A percentile compares a stretch with the other conserved stretches of the same genome.
phyloP scores from a whole-genome alignment of 37 sponge, comb jelly and placozoan genomes.

The Oopsacas minuta region DNA sequence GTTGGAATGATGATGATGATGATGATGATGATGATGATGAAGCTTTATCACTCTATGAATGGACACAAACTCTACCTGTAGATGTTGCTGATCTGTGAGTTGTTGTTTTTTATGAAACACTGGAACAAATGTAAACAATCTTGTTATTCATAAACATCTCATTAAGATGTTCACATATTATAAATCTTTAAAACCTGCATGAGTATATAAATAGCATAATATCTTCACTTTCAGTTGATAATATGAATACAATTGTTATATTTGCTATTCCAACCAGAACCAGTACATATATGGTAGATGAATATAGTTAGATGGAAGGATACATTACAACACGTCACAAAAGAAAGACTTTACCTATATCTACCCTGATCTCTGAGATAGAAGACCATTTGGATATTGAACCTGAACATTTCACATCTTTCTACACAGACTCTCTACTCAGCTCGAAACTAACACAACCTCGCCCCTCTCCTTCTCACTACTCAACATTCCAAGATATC shows the following conservation, averaged over 20 bases:
- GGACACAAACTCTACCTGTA: conserved; percentile 11
- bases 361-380: not conserved
- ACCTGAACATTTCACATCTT: not conserved
- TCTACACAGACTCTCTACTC: not conserved
- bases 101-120: not conserved
- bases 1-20: not conserved
- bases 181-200: too few species aligned
- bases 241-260: too few species aligned
- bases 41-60: not conserved
- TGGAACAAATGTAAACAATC: not conserved
- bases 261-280: too few species aligned
- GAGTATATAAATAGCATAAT: too few species aligned
- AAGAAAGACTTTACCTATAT: not conserved
- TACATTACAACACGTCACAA: not conserved
- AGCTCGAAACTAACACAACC: not conserved
- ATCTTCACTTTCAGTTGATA: too few species aligned
- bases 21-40: not conserved
- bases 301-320: conserved; percentile 10
- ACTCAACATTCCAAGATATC: not conserved
- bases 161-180: too few species aligned
- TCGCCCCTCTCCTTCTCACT: not conserved
- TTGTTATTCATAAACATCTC: not conserved
- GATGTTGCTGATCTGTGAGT: not conserved
- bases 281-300: too few species aligned
- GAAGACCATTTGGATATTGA: not conserved